Percentiles rank a stretch among this genome's conserved stretches.
Conservation (phyloP, 2,888 invertebrate genomes). For the Morinoia aosen region DNA sequence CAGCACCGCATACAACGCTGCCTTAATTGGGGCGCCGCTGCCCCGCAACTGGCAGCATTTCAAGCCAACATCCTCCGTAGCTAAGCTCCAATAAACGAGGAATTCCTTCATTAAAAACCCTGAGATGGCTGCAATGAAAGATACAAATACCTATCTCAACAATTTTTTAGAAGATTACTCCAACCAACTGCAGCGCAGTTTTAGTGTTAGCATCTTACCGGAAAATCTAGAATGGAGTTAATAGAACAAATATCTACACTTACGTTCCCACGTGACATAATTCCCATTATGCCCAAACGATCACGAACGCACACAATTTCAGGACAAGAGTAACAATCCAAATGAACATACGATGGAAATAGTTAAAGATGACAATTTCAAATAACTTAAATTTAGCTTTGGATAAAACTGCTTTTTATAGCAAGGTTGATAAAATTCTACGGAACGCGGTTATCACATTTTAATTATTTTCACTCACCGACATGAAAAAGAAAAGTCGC, state of each 20-base stretch:
- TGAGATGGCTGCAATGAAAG: neutral
- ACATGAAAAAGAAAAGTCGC: neutral
- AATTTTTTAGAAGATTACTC: neutral
- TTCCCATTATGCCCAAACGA: neutral
- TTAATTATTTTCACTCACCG: neutral
- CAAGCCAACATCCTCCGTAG: neutral
- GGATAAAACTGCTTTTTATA: too few species aligned
- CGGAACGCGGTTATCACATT: neutral
- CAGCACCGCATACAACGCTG: neutral
- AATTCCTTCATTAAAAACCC: neutral
- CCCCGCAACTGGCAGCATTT: conserved; percentile 6
- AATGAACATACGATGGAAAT: too few species aligned
- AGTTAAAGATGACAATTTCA: too few species aligned
- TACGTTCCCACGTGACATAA: neutral
- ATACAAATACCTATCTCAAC: neutral
- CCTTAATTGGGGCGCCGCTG: neutral
- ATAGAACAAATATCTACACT: neutral
- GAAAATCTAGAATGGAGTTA: neutral
- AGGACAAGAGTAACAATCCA: too few species aligned
- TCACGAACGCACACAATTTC: neutral
- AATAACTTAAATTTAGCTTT: too few species aligned
- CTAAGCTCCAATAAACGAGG: conserved; percentile 2
- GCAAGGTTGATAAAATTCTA: neutral
- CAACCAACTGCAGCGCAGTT: neutral
- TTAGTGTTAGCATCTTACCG: neutral